Conservation (phyloP, 2,888 invertebrate genomes). For the Catocala fraxini region DNA sequence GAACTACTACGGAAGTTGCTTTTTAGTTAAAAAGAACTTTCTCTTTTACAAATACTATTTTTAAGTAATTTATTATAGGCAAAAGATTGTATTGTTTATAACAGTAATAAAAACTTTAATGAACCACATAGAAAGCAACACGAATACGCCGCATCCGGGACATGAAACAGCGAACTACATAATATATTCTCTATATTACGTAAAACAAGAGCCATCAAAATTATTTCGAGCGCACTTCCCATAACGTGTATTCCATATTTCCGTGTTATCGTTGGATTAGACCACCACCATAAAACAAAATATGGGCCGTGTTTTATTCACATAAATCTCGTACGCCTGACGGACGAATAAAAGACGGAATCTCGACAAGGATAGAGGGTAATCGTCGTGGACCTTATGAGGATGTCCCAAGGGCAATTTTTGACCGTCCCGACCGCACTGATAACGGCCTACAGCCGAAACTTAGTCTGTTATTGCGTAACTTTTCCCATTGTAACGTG, state of each 20-base stretch:
- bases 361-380: conserved; percentile 41
- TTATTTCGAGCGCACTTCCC: conserved; percentile 42
- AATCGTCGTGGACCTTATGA: conserved; percentile 43
- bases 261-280: conserved; percentile 53
- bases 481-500: conserved; percentile 78
- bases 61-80: background rate
- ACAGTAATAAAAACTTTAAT: conserved; percentile 6
- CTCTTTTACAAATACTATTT: too few species aligned
- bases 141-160: conserved; percentile 15
- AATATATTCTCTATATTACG: conserved; percentile 7
- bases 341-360: conserved; percentile 62
- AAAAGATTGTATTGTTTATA: conserved; percentile 13
- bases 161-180: conserved; percentile 7
- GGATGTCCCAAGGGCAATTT: conserved; percentile 52
- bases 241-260: conserved; percentile 36
- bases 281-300: conserved; percentile 63
- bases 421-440: conserved; percentile 36
- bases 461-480: conserved; percentile 74
- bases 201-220: conserved; percentile 29
- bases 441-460: conserved; percentile 51
- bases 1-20: too few species aligned
- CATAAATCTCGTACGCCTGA: conserved; percentile 68
- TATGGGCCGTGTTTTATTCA: conserved; percentile 54
- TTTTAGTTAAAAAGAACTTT: too few species aligned
- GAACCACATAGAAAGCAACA: background rate